phyloP scores from a whole-genome alignment of 2,888 invertebrate species.

The Drosophila hawaiiensis region DNA sequence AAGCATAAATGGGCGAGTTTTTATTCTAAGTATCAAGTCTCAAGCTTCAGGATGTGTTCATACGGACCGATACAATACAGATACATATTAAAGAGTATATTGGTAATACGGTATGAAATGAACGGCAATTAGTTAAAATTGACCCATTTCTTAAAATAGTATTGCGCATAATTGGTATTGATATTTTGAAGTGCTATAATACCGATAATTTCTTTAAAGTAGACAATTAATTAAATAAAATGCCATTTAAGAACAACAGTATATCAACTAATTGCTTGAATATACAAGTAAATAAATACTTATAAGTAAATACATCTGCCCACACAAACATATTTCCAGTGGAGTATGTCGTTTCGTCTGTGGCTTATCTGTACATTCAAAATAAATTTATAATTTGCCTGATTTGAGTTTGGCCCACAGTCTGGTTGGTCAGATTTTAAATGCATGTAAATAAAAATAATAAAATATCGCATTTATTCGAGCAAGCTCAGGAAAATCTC shows the following conservation, averaged over 20 bases:
- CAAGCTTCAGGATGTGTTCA: neutral
- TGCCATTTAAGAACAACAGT: constrained; percentile 46
- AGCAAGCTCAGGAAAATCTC: neutral
- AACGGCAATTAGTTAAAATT: neutral
- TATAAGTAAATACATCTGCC: neutral
- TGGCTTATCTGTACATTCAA: constrained; percentile 45
- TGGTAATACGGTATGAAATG: neutral
- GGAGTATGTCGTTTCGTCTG: neutral
- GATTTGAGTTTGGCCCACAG: constrained; percentile 52
- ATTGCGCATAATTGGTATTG: constrained; percentile 9
- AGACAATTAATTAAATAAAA: constrained; percentile 55
- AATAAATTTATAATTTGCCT: constrained; percentile 73
- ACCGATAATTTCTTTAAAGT: constrained; percentile 18
- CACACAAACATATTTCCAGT: neutral
- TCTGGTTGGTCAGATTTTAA: constrained; percentile 40
- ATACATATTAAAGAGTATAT: neutral
- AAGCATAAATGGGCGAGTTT: neutral
- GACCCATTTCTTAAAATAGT: neutral
- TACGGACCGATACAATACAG: too few relatives aligned
- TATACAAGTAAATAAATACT: neutral
- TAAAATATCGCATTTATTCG: constrained; percentile 42
- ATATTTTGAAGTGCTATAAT: constrained; percentile 25
- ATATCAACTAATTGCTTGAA: constrained; percentile 22
- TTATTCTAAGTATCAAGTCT: neutral
- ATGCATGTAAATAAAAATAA: constrained; percentile 62